Evolutionary conservation across 2,888 invertebrate species (phyloP).

Genomic region (Chaetogeoica ovagalla): DNA sequence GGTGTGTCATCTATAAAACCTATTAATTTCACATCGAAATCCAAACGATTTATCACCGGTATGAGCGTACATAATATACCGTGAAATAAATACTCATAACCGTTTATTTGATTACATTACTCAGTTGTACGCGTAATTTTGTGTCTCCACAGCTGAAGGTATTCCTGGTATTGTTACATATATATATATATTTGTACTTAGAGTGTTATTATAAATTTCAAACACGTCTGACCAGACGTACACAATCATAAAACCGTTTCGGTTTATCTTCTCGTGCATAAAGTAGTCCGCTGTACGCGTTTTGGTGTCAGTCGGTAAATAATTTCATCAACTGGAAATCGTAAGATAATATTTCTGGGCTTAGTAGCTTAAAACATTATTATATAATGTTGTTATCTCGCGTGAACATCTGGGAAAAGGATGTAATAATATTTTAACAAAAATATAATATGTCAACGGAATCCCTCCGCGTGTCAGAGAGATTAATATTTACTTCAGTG

Average conservation of each 20-base stretch:
- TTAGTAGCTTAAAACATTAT: conserved; percentile 20
- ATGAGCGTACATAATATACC: no score
- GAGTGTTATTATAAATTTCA: not conserved
- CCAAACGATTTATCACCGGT: no score
- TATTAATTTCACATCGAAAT: no score
- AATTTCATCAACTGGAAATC: conserved; percentile 41
- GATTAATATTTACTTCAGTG: conserved; percentile 13
- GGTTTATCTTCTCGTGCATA: conserved; percentile 25
- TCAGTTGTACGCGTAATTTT: not conserved
- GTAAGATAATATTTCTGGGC: conserved; percentile 34
- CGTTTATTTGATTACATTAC: not conserved
- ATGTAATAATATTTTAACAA: conserved; percentile 1
- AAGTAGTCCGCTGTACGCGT: conserved; percentile 4
- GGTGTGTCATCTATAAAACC: no score
- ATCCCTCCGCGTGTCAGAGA: conserved; percentile 5
- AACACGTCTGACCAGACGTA: conserved; percentile 22
- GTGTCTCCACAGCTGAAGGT: not conserved
- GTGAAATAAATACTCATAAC: no score
- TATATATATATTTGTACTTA: not conserved
- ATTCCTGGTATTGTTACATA: not conserved
- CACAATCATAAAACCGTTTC: conserved; percentile 18
- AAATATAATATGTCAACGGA: conserved; percentile 15
- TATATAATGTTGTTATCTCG: not conserved
- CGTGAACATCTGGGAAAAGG: not conserved
- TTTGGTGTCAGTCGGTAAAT: not conserved